Conservation (phyloP, 2,888 invertebrate species). For the Meteorus cinctellus region DNA sequence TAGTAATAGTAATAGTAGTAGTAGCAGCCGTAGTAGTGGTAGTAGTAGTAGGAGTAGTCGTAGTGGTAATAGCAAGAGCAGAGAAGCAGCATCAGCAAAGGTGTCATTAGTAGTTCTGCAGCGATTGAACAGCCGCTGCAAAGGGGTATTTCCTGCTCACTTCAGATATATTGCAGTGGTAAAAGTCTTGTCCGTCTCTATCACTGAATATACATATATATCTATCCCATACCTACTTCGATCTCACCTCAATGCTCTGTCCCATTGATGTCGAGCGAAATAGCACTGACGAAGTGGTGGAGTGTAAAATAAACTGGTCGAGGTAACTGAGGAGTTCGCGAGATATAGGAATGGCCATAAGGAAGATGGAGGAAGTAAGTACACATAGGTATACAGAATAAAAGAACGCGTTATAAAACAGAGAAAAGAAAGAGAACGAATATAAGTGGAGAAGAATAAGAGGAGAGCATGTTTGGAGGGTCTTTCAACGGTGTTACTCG, state of each 20-base stretch:
- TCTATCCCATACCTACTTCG: not conserved
- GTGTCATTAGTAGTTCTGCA: conserved; percentile 50
- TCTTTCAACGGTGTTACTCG: conserved; percentile 25
- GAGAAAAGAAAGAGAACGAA: not conserved
- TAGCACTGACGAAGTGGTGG: conserved; percentile 56
- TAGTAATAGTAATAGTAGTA: conserved; percentile 42
- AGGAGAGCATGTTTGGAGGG: conserved; percentile 17
- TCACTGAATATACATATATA: conserved; percentile 1
- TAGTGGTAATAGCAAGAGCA: not conserved
- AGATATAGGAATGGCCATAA: conserved; percentile 4
- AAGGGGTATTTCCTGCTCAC: conserved; percentile 18
- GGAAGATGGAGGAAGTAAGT: not conserved
- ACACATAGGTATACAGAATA: not conserved
- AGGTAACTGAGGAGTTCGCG: conserved; percentile 19
- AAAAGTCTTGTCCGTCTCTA: conserved; percentile 54
- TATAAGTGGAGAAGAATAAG: conserved; percentile 15
- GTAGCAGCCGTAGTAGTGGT: not conserved
- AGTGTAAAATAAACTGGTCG: conserved; percentile 60
- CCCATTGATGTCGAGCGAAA: conserved; percentile 60
- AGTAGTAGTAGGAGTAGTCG: not conserved
- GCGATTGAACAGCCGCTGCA: conserved; percentile 43
- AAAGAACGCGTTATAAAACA: not conserved
- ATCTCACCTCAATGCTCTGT: conserved; percentile 40
- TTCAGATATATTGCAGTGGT: conserved; percentile 34
- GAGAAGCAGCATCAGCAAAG: conserved; percentile 42